Percentiles rank a stretch among this genome's conserved stretches.
Evolutionary conservation across 2,888 invertebrate genomes (phyloP).

Genomic region (Sarcophaga caerulescens): DNA sequence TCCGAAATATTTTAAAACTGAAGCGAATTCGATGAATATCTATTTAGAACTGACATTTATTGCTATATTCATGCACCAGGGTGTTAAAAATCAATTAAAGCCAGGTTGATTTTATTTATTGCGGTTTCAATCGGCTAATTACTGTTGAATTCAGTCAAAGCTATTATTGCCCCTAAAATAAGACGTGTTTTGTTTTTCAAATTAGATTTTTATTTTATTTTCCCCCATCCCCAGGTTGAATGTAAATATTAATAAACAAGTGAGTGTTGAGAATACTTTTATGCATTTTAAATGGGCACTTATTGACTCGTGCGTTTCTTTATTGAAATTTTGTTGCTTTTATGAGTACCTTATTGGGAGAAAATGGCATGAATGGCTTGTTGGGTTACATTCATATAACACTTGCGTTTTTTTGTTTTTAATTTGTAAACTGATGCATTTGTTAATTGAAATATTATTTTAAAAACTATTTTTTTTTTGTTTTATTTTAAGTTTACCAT

Average conservation of each 20-base stretch:
- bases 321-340: background rate
- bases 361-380: background rate
- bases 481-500: background rate
- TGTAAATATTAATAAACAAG: background rate
- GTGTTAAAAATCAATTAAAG: too few species aligned
- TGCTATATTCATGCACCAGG: too few species aligned
- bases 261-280: background rate
- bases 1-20: too few species aligned
- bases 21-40: too few species aligned
- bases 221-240: too few species aligned
- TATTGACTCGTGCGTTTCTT: background rate
- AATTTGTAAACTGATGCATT: slow-evolving; percentile 53
- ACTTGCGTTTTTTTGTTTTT: background rate
- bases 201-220: too few species aligned
- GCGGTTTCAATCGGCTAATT: too few species aligned
- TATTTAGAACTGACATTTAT: too few species aligned
- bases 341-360: background rate
- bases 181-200: too few species aligned
- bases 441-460: slow-evolving; percentile 36
- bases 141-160: too few species aligned
- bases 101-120: too few species aligned
- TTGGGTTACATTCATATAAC: slow-evolving; percentile 7
- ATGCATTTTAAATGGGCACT: slow-evolving; percentile 15
- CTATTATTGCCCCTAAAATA: too few species aligned
- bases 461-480: background rate